Evolutionary conservation across 2,113 vertebrate species (phyloP).

Genomic region (Isichthys henryi): DNA sequence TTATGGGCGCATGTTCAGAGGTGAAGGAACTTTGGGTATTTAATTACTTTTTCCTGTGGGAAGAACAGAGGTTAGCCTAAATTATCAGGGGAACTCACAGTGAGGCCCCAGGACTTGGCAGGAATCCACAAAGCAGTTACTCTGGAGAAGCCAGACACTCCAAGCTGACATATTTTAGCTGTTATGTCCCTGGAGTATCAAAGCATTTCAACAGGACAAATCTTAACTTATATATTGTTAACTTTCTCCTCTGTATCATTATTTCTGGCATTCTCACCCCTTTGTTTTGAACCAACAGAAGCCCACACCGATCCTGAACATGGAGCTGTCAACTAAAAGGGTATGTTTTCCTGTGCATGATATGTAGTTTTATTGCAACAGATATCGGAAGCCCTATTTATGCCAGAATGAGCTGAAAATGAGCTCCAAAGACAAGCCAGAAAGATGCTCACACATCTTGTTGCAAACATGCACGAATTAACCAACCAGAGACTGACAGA

Average conservation of each 20-base stretch:
- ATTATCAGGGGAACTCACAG: not conserved
- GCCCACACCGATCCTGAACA: slow-evolving; percentile 64
- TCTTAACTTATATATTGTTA: slow-evolving; percentile 22
- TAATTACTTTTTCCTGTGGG: slow-evolving; percentile 5
- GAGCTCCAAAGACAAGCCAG: not conserved
- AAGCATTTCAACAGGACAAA: not conserved
- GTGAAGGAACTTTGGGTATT: slow-evolving; percentile 9
- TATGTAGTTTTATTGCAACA: slow-evolving; percentile 11
- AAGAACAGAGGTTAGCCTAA: slow-evolving; percentile 4
- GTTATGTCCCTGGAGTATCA: slow-evolving; percentile 23
- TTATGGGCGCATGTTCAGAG: not conserved
- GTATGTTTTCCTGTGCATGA: slow-evolving; percentile 47
- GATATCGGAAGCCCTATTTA: not conserved
- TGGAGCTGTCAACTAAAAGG: slow-evolving; percentile 73
- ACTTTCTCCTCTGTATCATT: not conserved
- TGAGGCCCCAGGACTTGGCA: not conserved
- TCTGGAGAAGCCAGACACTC: slow-evolving; percentile 9
- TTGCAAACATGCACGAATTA: not conserved
- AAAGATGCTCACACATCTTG: not conserved
- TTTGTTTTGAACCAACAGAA: slow-evolving; percentile 44
- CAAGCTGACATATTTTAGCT: slow-evolving; percentile 16
- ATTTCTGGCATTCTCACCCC: not conserved
- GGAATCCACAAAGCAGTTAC: slow-evolving; percentile 3
- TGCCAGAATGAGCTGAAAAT: not conserved
- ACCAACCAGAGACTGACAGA: not conserved